Conservation (phyloP, 2,113 vertebrate genomes). For the Leucoraja erinaceus region DNA sequence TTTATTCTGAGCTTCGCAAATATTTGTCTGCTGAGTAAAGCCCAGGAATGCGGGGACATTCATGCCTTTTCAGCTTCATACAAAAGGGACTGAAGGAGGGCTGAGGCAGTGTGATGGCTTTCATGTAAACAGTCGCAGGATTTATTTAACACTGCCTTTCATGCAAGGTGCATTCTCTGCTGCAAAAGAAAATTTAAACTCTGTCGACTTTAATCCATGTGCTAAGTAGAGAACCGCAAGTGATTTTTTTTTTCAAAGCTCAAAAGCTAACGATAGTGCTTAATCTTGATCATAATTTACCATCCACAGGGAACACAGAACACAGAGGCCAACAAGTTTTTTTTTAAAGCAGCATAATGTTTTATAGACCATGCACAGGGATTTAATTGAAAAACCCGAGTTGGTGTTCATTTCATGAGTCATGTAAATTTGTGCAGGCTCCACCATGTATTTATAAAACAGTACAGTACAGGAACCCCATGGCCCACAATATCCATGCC, state of each 20-base stretch:
- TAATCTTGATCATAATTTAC: background rate
- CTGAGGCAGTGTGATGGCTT: background rate
- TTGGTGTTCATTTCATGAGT: too few relatives aligned
- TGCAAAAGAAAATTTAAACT: background rate
- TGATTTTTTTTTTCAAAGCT: background rate
- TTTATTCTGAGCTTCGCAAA: background rate
- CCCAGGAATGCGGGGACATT: background rate
- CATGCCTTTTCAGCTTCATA: background rate
- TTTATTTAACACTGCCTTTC: background rate
- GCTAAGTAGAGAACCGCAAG: background rate
- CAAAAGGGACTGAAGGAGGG: background rate
- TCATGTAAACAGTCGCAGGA: background rate
- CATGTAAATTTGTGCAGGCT: too few relatives aligned
- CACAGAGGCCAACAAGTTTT: too few relatives aligned
- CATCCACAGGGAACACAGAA: background rate
- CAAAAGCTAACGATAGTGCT: background rate
- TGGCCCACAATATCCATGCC: too few relatives aligned
- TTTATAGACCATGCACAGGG: too few relatives aligned
- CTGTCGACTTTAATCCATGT: background rate
- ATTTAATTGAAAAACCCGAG: too few relatives aligned
- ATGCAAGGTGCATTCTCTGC: background rate
- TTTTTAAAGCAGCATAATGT: too few relatives aligned
- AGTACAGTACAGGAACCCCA: too few relatives aligned
- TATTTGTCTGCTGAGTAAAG: background rate
- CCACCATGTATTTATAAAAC: too few relatives aligned